These are phyloP conservation scores for Prionailurus bengalensis DNA, from an alignment of 2,113 vertebrate species.

Conservation along the genomic window DNA sequence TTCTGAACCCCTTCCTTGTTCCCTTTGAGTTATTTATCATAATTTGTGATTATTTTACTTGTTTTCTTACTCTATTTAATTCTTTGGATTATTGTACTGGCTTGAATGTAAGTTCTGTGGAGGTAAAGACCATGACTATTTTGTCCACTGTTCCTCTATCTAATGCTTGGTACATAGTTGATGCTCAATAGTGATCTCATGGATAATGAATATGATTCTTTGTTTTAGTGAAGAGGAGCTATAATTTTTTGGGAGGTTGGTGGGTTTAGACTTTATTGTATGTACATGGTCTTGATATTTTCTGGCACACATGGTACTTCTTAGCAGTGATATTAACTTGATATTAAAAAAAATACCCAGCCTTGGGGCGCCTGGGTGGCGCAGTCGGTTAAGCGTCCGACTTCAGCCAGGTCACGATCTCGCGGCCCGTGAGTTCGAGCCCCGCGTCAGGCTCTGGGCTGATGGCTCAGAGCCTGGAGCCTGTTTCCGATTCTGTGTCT, in stretches of 20 bases:
- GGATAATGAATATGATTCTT: neutral
- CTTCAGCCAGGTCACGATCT: too few relatives aligned
- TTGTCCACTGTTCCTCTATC: neutral
- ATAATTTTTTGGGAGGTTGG: neutral
- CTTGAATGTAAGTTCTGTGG: neutral
- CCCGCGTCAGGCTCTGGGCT: too few relatives aligned
- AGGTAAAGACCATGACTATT: neutral
- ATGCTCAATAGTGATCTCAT: neutral
- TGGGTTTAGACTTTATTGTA: constrained; percentile 10
- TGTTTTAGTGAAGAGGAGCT: neutral
- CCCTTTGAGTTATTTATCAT: neutral
- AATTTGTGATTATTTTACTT: constrained; percentile 15
- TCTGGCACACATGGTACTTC: neutral
- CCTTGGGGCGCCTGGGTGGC: too few relatives aligned
- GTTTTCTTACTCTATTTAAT: neutral
- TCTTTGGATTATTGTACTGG: neutral
- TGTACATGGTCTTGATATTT: neutral
- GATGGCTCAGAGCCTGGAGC: too few relatives aligned
- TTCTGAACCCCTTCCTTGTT: neutral
- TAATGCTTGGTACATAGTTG: neutral
- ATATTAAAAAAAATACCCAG: neutral
- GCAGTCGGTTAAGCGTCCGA: too few relatives aligned
- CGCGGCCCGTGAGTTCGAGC: too few relatives aligned
- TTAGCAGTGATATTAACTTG: constrained; percentile 23
- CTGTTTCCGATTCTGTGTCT: too few relatives aligned